Evolutionary conservation across 2,797 vertebrate genomes (phyloP).

Genomic region (Xerus rutilus): DNA sequence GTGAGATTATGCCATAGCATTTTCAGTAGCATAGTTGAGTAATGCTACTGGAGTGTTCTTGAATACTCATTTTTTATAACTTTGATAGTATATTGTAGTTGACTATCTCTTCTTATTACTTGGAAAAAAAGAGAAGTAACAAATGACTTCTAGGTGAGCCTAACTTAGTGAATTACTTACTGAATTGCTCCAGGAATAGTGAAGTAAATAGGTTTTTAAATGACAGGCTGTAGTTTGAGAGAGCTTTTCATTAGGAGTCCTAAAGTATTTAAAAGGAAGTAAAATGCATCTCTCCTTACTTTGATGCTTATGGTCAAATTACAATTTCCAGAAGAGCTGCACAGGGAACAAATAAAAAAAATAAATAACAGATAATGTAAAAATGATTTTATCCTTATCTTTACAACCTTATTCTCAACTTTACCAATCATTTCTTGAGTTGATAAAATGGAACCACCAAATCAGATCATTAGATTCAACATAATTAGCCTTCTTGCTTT

Average conservation of each 20-base stretch:
- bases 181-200: slow-evolving; percentile 34
- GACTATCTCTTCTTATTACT: background rate
- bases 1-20: background rate
- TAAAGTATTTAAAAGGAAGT: background rate
- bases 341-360: background rate
- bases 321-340: background rate
- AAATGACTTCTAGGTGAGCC: slow-evolving; percentile 73
- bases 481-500: background rate
- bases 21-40: background rate
- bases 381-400: background rate
- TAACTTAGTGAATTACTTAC: slow-evolving; percentile 54
- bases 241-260: background rate
- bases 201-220: background rate
- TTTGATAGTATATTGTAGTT: slow-evolving; percentile 52
- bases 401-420: background rate
- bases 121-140: slow-evolving; percentile 60
- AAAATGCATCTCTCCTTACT: background rate
- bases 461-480: background rate
- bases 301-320: background rate
- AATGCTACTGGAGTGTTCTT: background rate
- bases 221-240: background rate
- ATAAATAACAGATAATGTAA: background rate
- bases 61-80: slow-evolving; percentile 65
- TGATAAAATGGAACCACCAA: background rate
- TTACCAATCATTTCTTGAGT: background rate